Base-by-base conservation (phyloP, 1,140 invertebrate genomes). In the Drosophila busckii region DNA sequence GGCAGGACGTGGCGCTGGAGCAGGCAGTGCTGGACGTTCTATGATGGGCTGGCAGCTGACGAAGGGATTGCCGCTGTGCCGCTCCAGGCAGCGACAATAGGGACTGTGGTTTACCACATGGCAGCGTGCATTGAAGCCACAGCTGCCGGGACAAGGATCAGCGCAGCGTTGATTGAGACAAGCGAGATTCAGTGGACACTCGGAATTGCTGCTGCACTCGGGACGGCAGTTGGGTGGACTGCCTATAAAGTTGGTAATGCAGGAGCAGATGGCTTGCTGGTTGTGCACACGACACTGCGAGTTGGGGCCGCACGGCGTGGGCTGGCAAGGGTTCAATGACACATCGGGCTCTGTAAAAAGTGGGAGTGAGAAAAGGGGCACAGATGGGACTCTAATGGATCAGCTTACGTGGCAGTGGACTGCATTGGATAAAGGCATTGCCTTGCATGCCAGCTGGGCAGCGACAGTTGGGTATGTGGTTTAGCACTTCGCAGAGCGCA, bases 151-250 rank as follows among this genome's bases (percentile, higher is more conserved):
- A 80, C 93, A 94, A 4, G 93, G 93, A 83, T 94, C 91, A 38
- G 90, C 85, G 75, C 93, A 94, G 83, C 92, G 93, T 58, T 91
- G 90, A 65, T 90, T 89, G 12, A 92, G 89, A 70, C 93, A 94
- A 8, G 92, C 92, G 76, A 89, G 89, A 69, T 93, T 92, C 5
- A 92, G 85, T 10, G 92, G 87, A 80, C 93, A 94, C 61, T 94
- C 93, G 2, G 90, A 89, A 69, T 92, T 92, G 0, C 90, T 84
- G 4, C 91, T 85, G 65, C 92, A 93, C 85, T 92, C 92, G 4
- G 92, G 91, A 70, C 92, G 88, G 78, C 93, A 94, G 19, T 92
- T 91, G 70, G 93, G 94, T 6, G 93, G 94, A 88, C 94, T 94
- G 29, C 94, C 94, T 55, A 92, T 90, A 70, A 93, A 94, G 5